Conservation (phyloP, 2,113 vertebrate genomes). For the Upupa epops region DNA sequence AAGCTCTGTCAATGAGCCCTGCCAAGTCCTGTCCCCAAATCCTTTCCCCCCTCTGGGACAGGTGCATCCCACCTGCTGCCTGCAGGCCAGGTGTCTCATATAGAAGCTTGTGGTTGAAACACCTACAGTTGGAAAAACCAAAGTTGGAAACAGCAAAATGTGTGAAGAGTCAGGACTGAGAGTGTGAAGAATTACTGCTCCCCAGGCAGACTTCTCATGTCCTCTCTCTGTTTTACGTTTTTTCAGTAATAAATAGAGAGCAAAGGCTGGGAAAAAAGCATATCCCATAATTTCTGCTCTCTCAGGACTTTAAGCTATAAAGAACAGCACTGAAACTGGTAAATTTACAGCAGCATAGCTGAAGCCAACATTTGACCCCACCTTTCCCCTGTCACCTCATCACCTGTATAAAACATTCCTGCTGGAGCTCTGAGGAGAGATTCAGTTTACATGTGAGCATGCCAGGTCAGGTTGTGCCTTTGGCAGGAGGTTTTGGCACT, state of each 20-base stretch:
- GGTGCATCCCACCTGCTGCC: too few species aligned
- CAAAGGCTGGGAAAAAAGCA: constrained; percentile 36
- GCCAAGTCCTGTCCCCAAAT: too few species aligned
- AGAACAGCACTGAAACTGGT: background rate
- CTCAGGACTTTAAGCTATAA: background rate
- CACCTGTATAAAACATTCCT: background rate
- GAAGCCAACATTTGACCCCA: background rate
- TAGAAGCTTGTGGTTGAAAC: too few species aligned
- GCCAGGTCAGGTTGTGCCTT: background rate
- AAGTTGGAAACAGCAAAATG: background rate
- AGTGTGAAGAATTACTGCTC: constrained; percentile 24
- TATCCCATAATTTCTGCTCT: constrained; percentile 3
- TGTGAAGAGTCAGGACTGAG: background rate
- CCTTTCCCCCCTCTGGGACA: too few species aligned
- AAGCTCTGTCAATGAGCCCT: too few species aligned
- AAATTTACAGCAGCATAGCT: constrained; percentile 23
- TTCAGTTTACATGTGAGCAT: background rate
- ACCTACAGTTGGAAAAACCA: too few species aligned
- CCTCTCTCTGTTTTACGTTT: background rate
- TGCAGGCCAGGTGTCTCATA: too few species aligned
- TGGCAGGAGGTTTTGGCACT: background rate
- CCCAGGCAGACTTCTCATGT: constrained; percentile 4
- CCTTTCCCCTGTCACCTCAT: background rate
- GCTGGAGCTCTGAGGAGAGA: background rate
- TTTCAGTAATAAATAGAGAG: constrained; percentile 18